phyloP scores from a whole-genome alignment of 2,113 vertebrate genomes.

The Genyomyrus donnyi region DNA sequence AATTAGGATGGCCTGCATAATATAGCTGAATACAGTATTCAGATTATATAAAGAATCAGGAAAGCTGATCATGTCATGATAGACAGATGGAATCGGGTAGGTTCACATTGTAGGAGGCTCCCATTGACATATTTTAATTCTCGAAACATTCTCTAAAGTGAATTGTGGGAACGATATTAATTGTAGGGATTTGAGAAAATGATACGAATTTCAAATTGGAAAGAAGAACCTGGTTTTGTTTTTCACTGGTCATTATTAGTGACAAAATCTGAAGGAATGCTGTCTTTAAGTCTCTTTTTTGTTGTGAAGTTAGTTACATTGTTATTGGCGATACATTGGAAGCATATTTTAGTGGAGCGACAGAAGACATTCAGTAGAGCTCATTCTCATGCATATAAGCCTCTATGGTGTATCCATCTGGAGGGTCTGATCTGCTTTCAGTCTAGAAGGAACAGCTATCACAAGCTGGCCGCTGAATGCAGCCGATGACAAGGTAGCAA shows the following conservation, averaged over 20 bases:
- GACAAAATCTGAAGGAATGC: not conserved
- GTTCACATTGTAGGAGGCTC: not conserved
- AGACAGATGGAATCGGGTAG: not conserved
- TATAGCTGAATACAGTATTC: not conserved
- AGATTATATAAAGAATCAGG: not conserved
- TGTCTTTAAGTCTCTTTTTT: not conserved
- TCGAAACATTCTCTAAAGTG: not conserved
- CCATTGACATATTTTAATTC: not conserved
- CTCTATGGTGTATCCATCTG: not conserved
- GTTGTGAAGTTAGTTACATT: not conserved
- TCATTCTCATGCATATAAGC: not conserved
- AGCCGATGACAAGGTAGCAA: constrained; percentile 66
- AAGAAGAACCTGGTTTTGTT: not conserved
- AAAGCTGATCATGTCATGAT: not conserved
- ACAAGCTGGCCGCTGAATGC: constrained; percentile 58
- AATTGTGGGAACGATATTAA: not conserved
- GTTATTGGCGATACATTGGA: not conserved
- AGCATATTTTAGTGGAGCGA: not conserved
- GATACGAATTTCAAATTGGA: not conserved
- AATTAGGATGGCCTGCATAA: not conserved
- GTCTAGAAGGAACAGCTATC: constrained; percentile 43
- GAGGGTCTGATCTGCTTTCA: constrained; percentile 38
- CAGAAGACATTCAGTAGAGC: not conserved
- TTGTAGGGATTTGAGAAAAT: not conserved
- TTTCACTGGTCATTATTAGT: not conserved